Evolutionary conservation across 2,113 vertebrate genomes (phyloP).

Genomic region (Pachycephala philippinensis): DNA sequence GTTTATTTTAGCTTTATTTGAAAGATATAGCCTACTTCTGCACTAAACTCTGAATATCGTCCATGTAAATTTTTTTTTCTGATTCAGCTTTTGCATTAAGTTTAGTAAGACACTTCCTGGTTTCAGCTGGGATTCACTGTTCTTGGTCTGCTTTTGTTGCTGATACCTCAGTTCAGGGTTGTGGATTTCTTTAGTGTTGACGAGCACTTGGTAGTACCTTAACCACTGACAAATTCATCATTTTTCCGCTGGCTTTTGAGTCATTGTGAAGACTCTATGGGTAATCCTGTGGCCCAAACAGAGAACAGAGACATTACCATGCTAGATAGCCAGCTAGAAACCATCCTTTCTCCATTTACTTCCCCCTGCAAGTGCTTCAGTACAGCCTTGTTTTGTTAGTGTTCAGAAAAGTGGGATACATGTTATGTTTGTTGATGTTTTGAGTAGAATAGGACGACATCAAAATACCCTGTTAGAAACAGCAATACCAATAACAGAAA

Average conservation of each 20-base stretch:
- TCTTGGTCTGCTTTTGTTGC: neutral
- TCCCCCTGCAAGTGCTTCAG: neutral
- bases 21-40: neutral
- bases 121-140: neutral
- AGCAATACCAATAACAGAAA: neutral
- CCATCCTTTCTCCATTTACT: neutral
- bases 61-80: neutral
- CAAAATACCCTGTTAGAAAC: neutral
- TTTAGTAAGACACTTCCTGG: neutral
- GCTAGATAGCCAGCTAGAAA: neutral
- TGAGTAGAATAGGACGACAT: neutral
- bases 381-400: neutral
- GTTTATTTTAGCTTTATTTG: neutral
- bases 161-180: neutral
- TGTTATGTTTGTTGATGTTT: neutral
- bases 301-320: neutral
- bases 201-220: neutral
- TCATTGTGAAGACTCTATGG: neutral
- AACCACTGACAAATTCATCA: neutral
- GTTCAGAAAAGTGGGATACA: neutral
- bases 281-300: neutral
- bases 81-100: neutral
- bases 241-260: neutral
- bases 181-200: neutral
- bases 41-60: neutral